Percentiles rank a stretch among this genome's conserved stretches.
phyloP scores from a whole-genome alignment of 2,888 invertebrate species.

The Uloborus plumipes region DNA sequence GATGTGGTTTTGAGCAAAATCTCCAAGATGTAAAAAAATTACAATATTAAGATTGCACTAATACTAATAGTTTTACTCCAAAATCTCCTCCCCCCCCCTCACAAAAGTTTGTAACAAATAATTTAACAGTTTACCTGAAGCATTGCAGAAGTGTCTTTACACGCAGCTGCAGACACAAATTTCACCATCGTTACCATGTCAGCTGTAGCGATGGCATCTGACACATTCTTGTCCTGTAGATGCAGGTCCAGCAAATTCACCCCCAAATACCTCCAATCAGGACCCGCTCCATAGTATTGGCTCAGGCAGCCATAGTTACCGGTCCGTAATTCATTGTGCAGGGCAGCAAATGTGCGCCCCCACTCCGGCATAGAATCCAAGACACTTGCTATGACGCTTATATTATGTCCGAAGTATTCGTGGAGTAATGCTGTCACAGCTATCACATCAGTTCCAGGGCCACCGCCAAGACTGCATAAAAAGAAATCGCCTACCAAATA shows the following conservation, averaged over 20 bases:
- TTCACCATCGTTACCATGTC: slow-evolving; percentile 43
- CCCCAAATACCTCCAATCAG: slow-evolving; percentile 24
- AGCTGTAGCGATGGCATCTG: slow-evolving; percentile 11
- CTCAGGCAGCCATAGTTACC: slow-evolving; percentile 30
- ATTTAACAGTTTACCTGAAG: slow-evolving; percentile 13
- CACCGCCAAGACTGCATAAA: slow-evolving; percentile 41
- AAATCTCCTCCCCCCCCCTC: no score
- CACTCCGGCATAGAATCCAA: slow-evolving; percentile 34
- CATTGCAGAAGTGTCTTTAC: slow-evolving; percentile 37
- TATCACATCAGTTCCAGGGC: slow-evolving; percentile 38
- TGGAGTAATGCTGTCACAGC: slow-evolving; percentile 14
- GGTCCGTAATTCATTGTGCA: slow-evolving; percentile 14
- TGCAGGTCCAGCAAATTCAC: slow-evolving; percentile 27
- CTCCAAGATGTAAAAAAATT: no score
- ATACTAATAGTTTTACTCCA: no score
- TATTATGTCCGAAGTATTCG: background rate
- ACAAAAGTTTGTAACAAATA: no score
- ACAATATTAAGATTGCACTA: no score
- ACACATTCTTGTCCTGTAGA: slow-evolving; percentile 8
- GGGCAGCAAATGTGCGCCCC: slow-evolving; percentile 13
- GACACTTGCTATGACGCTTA: slow-evolving; percentile 10
- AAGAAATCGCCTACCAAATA: background rate
- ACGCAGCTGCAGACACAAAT: slow-evolving; percentile 46
- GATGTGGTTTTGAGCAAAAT: no score
- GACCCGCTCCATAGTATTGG: background rate